Percentiles rank a stretch among this genome's conserved stretches.
Evolutionary conservation across 2,113 vertebrate species (phyloP).

Genomic region (Australoheros scitulus): DNA sequence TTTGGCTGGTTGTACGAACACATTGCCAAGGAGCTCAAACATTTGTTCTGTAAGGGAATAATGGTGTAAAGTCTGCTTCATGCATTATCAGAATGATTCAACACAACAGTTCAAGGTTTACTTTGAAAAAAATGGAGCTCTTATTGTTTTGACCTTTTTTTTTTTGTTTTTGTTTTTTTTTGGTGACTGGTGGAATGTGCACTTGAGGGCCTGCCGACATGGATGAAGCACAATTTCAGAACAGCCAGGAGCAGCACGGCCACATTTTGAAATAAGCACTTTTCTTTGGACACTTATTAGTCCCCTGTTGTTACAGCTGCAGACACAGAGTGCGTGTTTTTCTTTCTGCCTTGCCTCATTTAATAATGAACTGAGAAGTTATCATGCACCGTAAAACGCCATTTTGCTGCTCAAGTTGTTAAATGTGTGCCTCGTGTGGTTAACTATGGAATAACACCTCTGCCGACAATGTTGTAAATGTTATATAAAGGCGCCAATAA

Average conservation of each 20-base stretch:
- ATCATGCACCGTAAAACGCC: constrained; percentile 15
- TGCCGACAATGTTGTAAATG: constrained; percentile 5
- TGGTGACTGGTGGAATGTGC: constrained; percentile 70
- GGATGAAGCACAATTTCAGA: constrained; percentile 81
- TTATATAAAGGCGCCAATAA: not conserved
- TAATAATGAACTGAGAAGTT: constrained; percentile 27
- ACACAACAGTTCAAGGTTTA: constrained; percentile 25
- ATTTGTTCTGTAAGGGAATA: constrained; percentile 82
- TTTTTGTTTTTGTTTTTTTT: constrained; percentile 37
- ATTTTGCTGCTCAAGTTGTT: constrained; percentile 53
- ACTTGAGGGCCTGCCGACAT: constrained; percentile 66
- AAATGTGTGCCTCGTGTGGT: constrained; percentile 30
- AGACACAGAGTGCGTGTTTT: constrained; percentile 33
- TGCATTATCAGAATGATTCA: constrained; percentile 70
- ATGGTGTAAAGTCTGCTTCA: constrained; percentile 82
- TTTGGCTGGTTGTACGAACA: constrained; percentile 29
- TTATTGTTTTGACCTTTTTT: constrained; percentile 54
- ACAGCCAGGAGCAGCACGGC: constrained; percentile 80
- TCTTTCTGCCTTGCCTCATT: constrained; percentile 45
- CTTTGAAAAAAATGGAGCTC: constrained; percentile 34
- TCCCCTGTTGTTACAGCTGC: constrained; percentile 36
- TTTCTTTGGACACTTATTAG: constrained; percentile 55
- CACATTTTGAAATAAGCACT: constrained; percentile 74
- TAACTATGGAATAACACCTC: constrained; percentile 21
- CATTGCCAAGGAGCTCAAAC: constrained; percentile 60